Base-by-base conservation (phyloP, 53 echinoderm and acorn worm species). In the Luidia sarsii region DNA sequence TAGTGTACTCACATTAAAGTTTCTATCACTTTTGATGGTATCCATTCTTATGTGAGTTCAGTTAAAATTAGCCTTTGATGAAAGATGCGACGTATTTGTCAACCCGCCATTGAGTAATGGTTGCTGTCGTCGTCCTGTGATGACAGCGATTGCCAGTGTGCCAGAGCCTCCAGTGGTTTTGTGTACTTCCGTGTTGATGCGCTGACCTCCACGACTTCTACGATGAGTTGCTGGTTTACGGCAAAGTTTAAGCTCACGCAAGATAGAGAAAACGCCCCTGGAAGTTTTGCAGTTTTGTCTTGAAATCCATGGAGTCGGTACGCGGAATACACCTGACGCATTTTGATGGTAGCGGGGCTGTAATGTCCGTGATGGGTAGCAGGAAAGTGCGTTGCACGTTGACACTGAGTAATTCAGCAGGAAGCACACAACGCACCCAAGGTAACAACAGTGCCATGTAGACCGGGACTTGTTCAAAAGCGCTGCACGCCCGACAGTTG, bases 171-270 rank as follows among this genome's bases (percentile, higher is more conserved):
- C 13, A 13, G 30, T 2, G 3, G 22, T 30, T 20, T 20, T 13
- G 30, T 16, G 25, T 15, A 21, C 7, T 21, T 14, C 15, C 0
- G 24, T 6, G 33, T 38, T 1, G 22, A 8, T 22, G 65, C 39
- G 1, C 10, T 23, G 1, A 11, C 19, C 67, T 14, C 27, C 15
- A 29, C 39, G 1, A 27, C 48, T 11, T 46, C 28, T 6, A 15
- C 67, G 29, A 29, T 36, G 67, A 2, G 30, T 67, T 0, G 67
- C 22, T 20, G 67, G 67, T 28, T 11, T 67, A 3, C 46, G 67
- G 11, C 67, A 67, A 3, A 67, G 38, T 1, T 67, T 67, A 29
- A 67, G 28, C 13, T 67, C 67, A 18, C 67, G 46, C 36, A 67
- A 30, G 20, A 28, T 67, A 4, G 48, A 23, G 28, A 29, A 67